A percentile compares a stretch with the other conserved stretches of the same genome.
These are phyloP conservation scores for Cylindroiulus punctatus DNA, from an alignment of 2,888 invertebrate species.

Conservation along the genomic window DNA sequence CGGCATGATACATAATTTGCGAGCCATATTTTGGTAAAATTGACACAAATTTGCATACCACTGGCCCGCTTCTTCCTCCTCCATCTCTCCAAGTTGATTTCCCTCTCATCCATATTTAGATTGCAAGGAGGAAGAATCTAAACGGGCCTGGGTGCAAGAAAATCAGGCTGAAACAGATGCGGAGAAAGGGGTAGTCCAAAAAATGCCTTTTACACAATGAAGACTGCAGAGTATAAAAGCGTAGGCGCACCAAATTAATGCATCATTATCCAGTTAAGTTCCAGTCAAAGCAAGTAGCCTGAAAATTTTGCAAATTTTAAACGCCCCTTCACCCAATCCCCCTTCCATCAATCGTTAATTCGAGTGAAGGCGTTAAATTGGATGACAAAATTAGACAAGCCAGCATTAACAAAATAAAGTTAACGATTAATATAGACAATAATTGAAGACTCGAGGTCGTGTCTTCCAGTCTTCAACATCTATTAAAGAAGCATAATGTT, in stretches of 20 bases:
- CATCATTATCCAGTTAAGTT: conserved; percentile 14
- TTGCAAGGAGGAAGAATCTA: conserved; percentile 42
- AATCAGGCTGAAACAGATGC: conserved; percentile 29
- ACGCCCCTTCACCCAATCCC: conserved; percentile 4
- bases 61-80: conserved; percentile 56
- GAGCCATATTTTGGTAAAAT: conserved; percentile 1
- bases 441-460: not conserved
- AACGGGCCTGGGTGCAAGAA: conserved; percentile 34
- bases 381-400: conserved; percentile 35
- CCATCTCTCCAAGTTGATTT: conserved; percentile 57
- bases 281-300: not conserved
- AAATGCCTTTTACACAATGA: not conserved
- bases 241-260: not conserved
- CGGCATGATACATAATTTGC: not conserved
- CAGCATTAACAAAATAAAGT: conserved; percentile 14
- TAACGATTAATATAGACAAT: conserved; percentile 8
- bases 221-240: not conserved
- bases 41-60: conserved; percentile 50
- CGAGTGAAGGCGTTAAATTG: not conserved
- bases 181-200: conserved; percentile 34
- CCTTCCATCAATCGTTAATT: not conserved
- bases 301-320: not conserved
- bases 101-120: conserved; percentile 56
- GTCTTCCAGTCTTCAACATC: not conserved
- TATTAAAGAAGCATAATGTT: not conserved